These are phyloP conservation scores for Drosophila orena DNA, from an alignment of 1,140 invertebrate species.

Conservation along the genomic window DNA sequence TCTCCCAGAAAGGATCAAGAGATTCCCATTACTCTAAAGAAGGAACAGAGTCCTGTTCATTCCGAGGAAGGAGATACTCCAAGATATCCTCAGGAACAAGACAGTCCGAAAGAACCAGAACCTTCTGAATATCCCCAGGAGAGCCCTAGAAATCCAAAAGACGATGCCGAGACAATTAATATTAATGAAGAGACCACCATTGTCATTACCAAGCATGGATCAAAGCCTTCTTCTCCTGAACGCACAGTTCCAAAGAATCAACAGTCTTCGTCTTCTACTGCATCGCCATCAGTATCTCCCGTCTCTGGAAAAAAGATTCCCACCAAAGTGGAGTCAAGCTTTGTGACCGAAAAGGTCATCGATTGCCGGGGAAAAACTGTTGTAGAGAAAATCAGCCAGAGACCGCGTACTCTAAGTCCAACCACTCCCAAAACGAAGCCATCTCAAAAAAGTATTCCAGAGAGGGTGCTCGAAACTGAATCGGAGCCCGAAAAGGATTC, in stretches of 20 bases:
- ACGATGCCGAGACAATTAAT: constrained; percentile 33
- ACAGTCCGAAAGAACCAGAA: constrained; percentile 11
- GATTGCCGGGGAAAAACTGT: constrained; percentile 56
- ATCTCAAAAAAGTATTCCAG: background rate
- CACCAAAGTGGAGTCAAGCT: constrained; percentile 27
- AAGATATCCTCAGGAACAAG: constrained; percentile 14
- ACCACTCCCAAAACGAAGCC: constrained; percentile 1
- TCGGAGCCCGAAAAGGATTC: constrained; percentile 42
- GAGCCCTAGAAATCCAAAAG: background rate
- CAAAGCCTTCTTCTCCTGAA: constrained; percentile 50
- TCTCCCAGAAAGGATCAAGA: constrained; percentile 5
- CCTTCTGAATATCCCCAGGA: background rate
- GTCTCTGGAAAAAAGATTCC: constrained; percentile 4
- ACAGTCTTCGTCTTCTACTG: background rate
- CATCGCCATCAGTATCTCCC: constrained; percentile 1
- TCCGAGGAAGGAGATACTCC: background rate
- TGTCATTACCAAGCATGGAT: constrained; percentile 39
- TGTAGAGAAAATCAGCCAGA: constrained; percentile 13
- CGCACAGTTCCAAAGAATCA: constrained; percentile 31
- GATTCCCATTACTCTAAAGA: background rate
- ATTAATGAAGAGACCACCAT: constrained; percentile 59
- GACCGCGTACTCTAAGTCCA: constrained; percentile 17
- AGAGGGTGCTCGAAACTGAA: constrained; percentile 1
- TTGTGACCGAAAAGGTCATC: constrained; percentile 62
- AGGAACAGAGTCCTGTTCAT: constrained; percentile 1